Conservation (phyloP, 2,888 invertebrate genomes). For the Melikaiella ostensackeni region DNA sequence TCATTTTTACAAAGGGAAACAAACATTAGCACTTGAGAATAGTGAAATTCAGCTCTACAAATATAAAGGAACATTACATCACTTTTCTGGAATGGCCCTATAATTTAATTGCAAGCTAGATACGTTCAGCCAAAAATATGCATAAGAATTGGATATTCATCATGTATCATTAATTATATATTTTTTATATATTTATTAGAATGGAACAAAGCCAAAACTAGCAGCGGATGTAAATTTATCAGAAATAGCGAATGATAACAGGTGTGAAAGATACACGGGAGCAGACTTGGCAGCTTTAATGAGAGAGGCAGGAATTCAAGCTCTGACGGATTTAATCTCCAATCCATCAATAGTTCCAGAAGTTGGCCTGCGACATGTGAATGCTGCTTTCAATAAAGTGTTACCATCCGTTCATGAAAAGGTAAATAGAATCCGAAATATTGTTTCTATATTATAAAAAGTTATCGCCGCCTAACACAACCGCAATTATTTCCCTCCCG, state of each 20-base stretch:
- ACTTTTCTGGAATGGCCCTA: too few relatives aligned
- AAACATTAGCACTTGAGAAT: too few relatives aligned
- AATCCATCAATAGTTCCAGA: slow-evolving; percentile 77
- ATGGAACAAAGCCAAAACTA: slow-evolving; percentile 88
- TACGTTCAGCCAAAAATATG: too few relatives aligned
- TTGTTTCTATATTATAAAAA: neutral
- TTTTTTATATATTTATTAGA: slow-evolving; percentile 77
- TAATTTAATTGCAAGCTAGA: too few relatives aligned
- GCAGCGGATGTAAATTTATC: slow-evolving; percentile 87
- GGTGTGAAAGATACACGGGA: slow-evolving; percentile 91
- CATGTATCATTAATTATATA: too few relatives aligned
- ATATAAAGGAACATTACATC: too few relatives aligned
- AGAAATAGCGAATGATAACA: slow-evolving; percentile 83
- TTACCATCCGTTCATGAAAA: slow-evolving; percentile 92
- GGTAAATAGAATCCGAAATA: slow-evolving; percentile 72
- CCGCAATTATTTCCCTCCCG: too few relatives aligned
- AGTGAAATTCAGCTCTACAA: too few relatives aligned
- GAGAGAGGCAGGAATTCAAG: slow-evolving; percentile 89
- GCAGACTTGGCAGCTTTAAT: slow-evolving; percentile 96
- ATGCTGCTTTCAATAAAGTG: slow-evolving; percentile 86
- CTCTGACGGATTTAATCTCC: slow-evolving; percentile 87
- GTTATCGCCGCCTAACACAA: too few relatives aligned
- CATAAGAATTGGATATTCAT: neutral
- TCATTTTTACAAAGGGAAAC: slow-evolving; percentile 35
- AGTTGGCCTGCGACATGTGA: slow-evolving; percentile 86